These are phyloP conservation scores for Montifringilla adamsi DNA, from an alignment of 2,113 vertebrate genomes.

Conservation along the genomic window DNA sequence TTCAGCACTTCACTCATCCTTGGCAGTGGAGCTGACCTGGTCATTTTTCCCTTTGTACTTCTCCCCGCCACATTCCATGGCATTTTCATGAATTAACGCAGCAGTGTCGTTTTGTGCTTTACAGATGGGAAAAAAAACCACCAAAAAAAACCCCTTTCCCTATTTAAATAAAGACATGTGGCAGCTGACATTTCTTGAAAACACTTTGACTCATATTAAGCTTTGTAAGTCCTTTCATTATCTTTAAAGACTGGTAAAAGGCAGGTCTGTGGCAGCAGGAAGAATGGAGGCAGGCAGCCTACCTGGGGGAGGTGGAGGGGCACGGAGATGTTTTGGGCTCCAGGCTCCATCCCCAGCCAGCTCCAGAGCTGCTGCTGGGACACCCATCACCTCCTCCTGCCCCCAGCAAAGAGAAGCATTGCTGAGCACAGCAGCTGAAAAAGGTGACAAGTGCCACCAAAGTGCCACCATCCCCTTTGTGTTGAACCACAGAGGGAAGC, in stretches of 20 bases:
- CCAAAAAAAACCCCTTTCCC: neutral
- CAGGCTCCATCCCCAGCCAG: neutral
- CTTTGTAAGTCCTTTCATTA: slow-evolving; percentile 55
- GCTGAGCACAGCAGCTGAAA: neutral
- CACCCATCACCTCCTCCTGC: neutral
- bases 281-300: neutral
- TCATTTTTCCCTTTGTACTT: slow-evolving; percentile 39
- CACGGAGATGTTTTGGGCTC: neutral
- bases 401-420: neutral
- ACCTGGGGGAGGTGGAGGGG: neutral
- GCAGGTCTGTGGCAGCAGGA: neutral
- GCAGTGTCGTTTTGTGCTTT: slow-evolving; percentile 46
- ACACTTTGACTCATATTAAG: slow-evolving; percentile 47
- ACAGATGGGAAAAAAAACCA: neutral
- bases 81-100: slow-evolving; percentile 57
- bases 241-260: slow-evolving; percentile 48
- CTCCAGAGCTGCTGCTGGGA: neutral
- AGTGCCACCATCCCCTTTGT: neutral
- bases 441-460: neutral
- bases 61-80: neutral
- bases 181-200: slow-evolving; percentile 57
- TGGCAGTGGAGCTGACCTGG: slow-evolving; percentile 48
- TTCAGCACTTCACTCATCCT: slow-evolving; percentile 22
- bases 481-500: neutral
- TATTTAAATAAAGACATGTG: slow-evolving; percentile 38